phyloP scores from a whole-genome alignment of 2,797 vertebrate genomes.

The Clarias laeviceps region DNA sequence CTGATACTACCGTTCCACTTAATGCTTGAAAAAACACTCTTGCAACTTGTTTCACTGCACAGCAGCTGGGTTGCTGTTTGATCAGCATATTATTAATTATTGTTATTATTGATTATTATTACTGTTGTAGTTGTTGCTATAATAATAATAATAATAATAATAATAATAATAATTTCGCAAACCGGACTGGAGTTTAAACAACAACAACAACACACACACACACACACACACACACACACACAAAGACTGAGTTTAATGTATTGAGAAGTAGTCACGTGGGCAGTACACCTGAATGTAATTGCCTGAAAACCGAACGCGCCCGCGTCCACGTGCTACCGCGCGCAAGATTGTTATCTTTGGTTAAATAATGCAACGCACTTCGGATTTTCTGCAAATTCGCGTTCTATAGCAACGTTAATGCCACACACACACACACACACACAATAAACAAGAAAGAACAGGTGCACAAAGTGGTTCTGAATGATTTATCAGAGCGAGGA shows the following conservation, averaged over 20 bases:
- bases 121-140: neutral
- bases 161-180: too few species aligned
- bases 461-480: constrained; percentile 2
- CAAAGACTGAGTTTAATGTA: neutral
- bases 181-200: neutral
- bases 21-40: neutral
- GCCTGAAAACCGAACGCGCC: neutral
- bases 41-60: neutral
- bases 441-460: neutral
- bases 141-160: neutral
- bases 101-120: neutral
- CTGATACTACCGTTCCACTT: neutral
- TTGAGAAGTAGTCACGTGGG: neutral
- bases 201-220: neutral
- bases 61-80: neutral
- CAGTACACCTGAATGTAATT: constrained; percentile 1
- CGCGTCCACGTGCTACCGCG: neutral
- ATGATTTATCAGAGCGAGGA: neutral
- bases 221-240: neutral
- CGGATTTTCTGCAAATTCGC: neutral
- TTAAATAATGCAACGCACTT: neutral
- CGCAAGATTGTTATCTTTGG: neutral
- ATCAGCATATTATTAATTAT: neutral
- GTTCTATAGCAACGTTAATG: neutral
- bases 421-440: neutral